These are phyloP conservation scores for Ostrea edulis DNA, from an alignment of 1,140 invertebrate species.

Conservation along the genomic window DNA sequence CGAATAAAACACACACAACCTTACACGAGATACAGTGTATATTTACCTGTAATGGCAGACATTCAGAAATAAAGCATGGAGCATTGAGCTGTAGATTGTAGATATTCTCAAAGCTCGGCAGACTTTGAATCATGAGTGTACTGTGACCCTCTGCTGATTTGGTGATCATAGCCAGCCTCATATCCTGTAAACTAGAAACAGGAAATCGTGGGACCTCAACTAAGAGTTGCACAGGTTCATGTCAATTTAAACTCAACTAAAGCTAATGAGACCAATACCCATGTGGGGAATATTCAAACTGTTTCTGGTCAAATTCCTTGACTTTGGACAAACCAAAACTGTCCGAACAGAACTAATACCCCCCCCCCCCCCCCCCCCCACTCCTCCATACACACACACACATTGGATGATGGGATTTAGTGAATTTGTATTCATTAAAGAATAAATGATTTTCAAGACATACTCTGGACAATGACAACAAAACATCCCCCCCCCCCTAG, in stretches of 20 bases:
- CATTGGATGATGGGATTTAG: too few relatives aligned
- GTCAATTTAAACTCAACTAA: neutral
- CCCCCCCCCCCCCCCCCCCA: too few relatives aligned
- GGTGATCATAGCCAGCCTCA: constrained; percentile 66
- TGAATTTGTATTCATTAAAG: too few relatives aligned
- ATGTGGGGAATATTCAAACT: too few relatives aligned
- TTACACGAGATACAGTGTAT: neutral
- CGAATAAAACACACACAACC: neutral
- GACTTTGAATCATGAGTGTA: constrained; percentile 62
- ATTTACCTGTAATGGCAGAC: constrained; percentile 60
- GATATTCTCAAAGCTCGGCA: constrained; percentile 61
- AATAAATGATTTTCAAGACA: too few relatives aligned
- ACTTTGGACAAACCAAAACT: too few relatives aligned
- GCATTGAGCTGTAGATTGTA: constrained; percentile 67
- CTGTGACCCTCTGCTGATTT: constrained; percentile 52
- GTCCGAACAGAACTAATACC: too few relatives aligned
- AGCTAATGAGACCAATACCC: neutral
- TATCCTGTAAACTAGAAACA: constrained; percentile 62
- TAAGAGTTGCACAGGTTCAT: neutral
- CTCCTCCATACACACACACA: too few relatives aligned
- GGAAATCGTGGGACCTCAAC: neutral
- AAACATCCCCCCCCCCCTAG: too few relatives aligned
- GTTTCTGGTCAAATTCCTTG: too few relatives aligned
- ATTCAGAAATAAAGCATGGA: constrained; percentile 58
- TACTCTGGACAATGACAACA: neutral